These are phyloP conservation scores for Petrocephalus sullivani DNA, from an alignment of 2,797 vertebrate species.

Conservation along the genomic window DNA sequence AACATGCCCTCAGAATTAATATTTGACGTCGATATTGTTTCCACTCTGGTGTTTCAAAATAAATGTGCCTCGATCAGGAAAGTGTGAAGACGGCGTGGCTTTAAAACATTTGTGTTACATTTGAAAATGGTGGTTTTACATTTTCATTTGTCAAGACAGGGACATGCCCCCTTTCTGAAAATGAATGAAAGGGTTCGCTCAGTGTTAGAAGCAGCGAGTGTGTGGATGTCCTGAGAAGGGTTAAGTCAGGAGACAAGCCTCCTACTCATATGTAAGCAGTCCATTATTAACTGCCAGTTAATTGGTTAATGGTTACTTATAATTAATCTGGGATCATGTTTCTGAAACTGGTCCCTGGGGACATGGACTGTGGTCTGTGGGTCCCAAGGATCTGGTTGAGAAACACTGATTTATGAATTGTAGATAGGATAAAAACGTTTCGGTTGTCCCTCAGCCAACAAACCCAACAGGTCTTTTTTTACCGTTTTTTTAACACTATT, in stretches of 20 bases:
- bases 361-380: too few relatives aligned
- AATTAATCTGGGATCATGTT: neutral
- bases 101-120: neutral
- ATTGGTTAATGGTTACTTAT: neutral
- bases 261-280: neutral
- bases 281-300: neutral
- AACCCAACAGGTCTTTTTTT: neutral
- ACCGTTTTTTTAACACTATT: neutral
- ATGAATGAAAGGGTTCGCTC: neutral
- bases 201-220: neutral
- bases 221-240: neutral
- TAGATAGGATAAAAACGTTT: neutral
- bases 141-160: neutral
- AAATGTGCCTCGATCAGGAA: neutral
- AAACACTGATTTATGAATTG: neutral
- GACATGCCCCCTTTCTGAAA: neutral
- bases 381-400: neutral
- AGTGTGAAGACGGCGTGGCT: neutral
- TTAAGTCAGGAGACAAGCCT: neutral
- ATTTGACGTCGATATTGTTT: neutral
- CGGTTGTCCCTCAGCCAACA: neutral
- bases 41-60: neutral
- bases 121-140: neutral
- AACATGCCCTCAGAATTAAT: conserved; percentile 15
- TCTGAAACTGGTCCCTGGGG: neutral